Evolutionary conservation across 2,797 vertebrate species (phyloP).

Genomic region (Brachymystax lenok): DNA sequence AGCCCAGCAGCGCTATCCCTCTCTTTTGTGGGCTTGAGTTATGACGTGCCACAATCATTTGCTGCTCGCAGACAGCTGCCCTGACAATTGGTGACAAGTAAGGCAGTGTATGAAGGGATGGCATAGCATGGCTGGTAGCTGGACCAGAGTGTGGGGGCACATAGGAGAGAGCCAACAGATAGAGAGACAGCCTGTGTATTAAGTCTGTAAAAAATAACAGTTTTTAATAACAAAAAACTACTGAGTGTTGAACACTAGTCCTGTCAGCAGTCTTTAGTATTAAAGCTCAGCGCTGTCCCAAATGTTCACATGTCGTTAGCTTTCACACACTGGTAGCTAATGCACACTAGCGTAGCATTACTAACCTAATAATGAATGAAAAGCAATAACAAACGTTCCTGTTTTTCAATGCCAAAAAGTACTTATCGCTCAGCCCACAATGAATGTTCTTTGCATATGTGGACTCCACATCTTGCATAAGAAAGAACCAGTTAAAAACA

Average conservation of each 20-base stretch:
- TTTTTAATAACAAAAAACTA: conserved; percentile 38
- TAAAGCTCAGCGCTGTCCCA: conserved; percentile 27
- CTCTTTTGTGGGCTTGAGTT: conserved; percentile 44
- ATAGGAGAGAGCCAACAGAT: not conserved
- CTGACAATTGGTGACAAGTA: conserved; percentile 56
- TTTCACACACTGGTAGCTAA: conserved; percentile 12
- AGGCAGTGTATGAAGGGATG: conserved; percentile 37
- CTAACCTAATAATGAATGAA: not conserved
- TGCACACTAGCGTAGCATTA: not conserved
- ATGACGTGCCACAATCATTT: conserved; percentile 60
- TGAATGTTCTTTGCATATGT: not conserved
- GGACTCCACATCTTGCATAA: not conserved
- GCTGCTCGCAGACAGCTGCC: conserved; percentile 63
- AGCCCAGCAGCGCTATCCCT: conserved; percentile 3
- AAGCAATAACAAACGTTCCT: not conserved
- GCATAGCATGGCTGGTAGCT: conserved; percentile 18
- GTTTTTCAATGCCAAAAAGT: not conserved
- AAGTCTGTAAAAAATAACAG: conserved; percentile 6
- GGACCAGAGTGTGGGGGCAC: not conserved
- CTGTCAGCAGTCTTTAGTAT: conserved; percentile 42
- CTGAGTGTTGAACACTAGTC: conserved; percentile 7
- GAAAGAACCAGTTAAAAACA: not conserved
- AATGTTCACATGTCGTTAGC: conserved; percentile 38
- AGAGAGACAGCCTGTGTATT: conserved; percentile 24
- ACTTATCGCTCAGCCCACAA: not conserved